phyloP scores from a whole-genome alignment of 2,113 vertebrate genomes.

The Forbesichthys papilliferus region DNA sequence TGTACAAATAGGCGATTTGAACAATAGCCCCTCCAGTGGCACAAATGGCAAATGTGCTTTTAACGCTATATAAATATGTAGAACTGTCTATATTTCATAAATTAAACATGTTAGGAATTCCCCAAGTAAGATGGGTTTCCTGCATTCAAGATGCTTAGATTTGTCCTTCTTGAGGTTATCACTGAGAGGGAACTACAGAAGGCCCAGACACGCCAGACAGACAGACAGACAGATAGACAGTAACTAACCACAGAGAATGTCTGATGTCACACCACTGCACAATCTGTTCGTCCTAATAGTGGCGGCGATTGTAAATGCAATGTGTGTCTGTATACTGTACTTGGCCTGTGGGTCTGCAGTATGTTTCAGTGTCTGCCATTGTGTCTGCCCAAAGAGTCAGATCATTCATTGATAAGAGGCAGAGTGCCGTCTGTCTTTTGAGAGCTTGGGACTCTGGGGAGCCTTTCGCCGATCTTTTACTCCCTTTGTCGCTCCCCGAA shows the following conservation, averaged over 20 bases:
- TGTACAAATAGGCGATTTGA: slow-evolving; percentile 1
- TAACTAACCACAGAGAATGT: slow-evolving; percentile 7
- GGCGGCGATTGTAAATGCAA: slow-evolving; percentile 12
- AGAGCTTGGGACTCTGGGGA: slow-evolving; percentile 32
- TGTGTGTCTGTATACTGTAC: slow-evolving; percentile 5
- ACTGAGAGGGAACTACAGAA: not conserved
- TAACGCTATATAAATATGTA: too few relatives aligned
- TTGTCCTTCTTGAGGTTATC: not conserved
- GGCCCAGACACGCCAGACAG: not conserved
- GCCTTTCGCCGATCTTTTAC: slow-evolving; percentile 44
- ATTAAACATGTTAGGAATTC: not conserved
- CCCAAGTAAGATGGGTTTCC: not conserved
- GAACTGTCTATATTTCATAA: not conserved
- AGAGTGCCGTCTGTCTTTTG: slow-evolving; percentile 24
- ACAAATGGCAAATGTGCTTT: slow-evolving; percentile 1
- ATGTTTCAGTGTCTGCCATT: slow-evolving; percentile 9
- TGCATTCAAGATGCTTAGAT: slow-evolving; percentile 1
- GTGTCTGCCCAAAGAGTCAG: slow-evolving; percentile 19
- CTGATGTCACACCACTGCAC: slow-evolving; percentile 7
- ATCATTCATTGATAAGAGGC: slow-evolving; percentile 32
- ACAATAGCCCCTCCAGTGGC: not conserved
- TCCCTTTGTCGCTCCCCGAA: slow-evolving; percentile 25
- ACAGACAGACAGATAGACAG: not conserved
- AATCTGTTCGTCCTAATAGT: slow-evolving; percentile 5
- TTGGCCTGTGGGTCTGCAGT: not conserved